Conservation (phyloP, 2,797 vertebrate species). For the Lutjanus campechanus region DNA sequence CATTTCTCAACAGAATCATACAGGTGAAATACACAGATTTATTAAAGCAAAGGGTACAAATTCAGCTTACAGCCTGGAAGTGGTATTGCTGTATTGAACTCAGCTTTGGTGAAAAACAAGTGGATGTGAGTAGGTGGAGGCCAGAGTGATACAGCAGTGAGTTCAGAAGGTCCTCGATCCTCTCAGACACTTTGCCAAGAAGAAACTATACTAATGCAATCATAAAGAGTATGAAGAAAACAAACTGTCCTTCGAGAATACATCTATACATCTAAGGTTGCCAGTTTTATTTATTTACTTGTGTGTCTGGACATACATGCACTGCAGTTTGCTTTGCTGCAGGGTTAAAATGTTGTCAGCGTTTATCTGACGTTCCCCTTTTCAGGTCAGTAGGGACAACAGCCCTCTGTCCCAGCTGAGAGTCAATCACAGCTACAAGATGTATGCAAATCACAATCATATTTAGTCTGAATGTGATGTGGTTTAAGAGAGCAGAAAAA, state of each 20-base stretch:
- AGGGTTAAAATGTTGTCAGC: constrained; percentile 37
- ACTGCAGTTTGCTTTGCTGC: constrained; percentile 18
- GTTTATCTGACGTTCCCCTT: constrained; percentile 41
- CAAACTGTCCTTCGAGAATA: constrained; percentile 41
- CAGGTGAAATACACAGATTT: background rate
- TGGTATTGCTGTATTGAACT: constrained; percentile 23
- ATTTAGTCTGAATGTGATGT: constrained; percentile 13
- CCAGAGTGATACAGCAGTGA: constrained; percentile 43
- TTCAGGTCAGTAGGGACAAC: constrained; percentile 52
- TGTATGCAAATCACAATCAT: constrained; percentile 20
- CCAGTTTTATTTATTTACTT: constrained; percentile 12
- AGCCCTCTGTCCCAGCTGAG: constrained; percentile 31
- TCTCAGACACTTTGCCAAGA: constrained; percentile 61
- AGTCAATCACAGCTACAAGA: constrained; percentile 37
- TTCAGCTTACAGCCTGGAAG: constrained; percentile 22
- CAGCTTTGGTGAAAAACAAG: constrained; percentile 51
- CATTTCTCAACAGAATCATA: background rate
- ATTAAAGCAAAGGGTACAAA: constrained; percentile 20
- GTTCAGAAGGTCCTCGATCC: constrained; percentile 55
- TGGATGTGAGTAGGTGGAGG: constrained; percentile 68
- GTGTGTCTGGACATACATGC: constrained; percentile 21
- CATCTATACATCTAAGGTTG: constrained; percentile 42
- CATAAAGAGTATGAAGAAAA: constrained; percentile 51
- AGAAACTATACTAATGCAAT: constrained; percentile 60
- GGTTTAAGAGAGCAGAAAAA: constrained; percentile 2